Percentiles rank a stretch among this genome's conserved stretches.
Conservation (phyloP, 2,113 vertebrate genomes). For the Pachycephala philippinensis region DNA sequence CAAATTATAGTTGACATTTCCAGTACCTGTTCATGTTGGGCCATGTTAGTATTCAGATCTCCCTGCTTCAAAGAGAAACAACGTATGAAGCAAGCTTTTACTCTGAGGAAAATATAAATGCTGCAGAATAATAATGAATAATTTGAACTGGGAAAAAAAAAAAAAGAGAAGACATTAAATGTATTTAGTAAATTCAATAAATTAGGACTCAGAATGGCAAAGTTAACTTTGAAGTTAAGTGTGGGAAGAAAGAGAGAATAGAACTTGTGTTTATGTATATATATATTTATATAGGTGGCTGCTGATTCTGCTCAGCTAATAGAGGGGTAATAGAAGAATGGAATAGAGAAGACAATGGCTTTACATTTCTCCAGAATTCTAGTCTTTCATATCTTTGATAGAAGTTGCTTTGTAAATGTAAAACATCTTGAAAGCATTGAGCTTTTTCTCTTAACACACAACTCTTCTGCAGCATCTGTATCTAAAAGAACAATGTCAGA, state of each 20-base stretch:
- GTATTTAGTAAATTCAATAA: not conserved
- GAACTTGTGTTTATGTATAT: not conserved
- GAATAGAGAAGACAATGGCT: not conserved
- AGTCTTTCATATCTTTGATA: not conserved
- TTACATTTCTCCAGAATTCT: not conserved
- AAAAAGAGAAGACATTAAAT: not conserved
- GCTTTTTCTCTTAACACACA: not conserved
- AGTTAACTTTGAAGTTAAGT: not conserved
- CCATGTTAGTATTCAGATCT: not conserved
- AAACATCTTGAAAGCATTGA: not conserved
- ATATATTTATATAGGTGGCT: not conserved
- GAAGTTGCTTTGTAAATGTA: not conserved
- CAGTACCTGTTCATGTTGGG: not conserved
- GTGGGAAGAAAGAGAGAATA: not conserved
- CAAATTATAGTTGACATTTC: not conserved
- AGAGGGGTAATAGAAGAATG: not conserved
- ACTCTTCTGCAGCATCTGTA: not conserved
- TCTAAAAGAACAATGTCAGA: not conserved
- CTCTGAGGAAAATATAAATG: not conserved
- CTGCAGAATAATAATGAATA: not conserved
- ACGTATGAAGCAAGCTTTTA: not conserved
- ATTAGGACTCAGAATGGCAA: not conserved
- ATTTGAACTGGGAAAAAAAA: not conserved
- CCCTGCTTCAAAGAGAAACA: not conserved
- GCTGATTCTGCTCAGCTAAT: not conserved